phyloP scores from a whole-genome alignment of 1,140 invertebrate genomes.

The Lepidotrigona ventralis region DNA sequence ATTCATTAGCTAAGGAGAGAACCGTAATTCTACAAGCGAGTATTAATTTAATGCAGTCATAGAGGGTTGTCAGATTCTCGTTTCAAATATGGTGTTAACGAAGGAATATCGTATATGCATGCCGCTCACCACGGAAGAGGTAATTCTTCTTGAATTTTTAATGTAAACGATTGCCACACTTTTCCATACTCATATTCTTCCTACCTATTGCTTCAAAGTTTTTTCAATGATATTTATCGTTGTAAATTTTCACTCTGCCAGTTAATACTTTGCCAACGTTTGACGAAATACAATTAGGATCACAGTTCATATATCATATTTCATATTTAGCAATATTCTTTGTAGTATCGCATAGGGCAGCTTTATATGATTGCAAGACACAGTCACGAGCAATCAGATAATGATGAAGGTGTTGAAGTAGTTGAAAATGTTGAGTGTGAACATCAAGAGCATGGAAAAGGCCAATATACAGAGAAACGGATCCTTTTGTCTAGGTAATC shows the following conservation, averaged over 20 bases:
- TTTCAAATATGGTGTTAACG: constrained; percentile 85
- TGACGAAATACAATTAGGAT: not conserved
- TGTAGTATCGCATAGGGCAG: constrained; percentile 93
- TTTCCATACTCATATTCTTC: not conserved
- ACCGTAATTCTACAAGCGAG: too few relatives aligned
- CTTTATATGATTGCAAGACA: constrained; percentile 97
- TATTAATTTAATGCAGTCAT: constrained; percentile 13
- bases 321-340: not conserved
- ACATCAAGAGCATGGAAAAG: constrained; percentile 89
- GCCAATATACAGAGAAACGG: constrained; percentile 95
- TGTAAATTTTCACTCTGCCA: constrained; percentile 9
- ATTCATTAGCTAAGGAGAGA: not conserved
- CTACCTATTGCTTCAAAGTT: not conserved
- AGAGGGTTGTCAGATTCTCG: not conserved
- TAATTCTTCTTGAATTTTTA: constrained; percentile 73
- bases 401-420: constrained; percentile 95
- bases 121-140: constrained; percentile 95
- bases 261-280: not conserved
- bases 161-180: not conserved
- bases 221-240: not conserved
- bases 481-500: constrained; percentile 92
- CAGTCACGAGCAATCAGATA: constrained; percentile 93
- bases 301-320: not conserved
- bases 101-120: constrained; percentile 96
- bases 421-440: constrained; percentile 90